Evolutionary conservation across 2,113 vertebrate species (phyloP), one percentile per base, ranked within the genome.

Genomic region (Sinocyclocheilus anophthalmus): DNA sequence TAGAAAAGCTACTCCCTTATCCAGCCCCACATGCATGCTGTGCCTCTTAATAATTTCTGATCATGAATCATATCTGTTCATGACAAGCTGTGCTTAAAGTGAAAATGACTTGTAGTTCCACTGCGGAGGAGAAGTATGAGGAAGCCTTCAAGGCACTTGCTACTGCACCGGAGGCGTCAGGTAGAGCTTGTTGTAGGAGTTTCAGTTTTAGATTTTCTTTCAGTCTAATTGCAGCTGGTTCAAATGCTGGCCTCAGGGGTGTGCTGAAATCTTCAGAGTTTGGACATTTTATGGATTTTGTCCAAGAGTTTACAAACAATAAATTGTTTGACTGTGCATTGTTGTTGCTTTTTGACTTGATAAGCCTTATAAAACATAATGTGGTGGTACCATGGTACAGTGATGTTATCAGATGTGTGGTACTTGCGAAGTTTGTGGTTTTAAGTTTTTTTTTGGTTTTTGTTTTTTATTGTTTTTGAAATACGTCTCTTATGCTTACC

Each of bases 101-200:
- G 50, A 82, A 24, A 48, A 86, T 77, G 59, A 84, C 7, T 24
- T 39, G 42, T 20, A 63, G 79, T 59, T 84, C 55, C 81, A 53
- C 65, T n/a, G 69, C n/a, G 61, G 39, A 81, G 45, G 55, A 83
- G 76, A 42, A 77, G 39, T 20, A 69, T 80, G 63, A 83, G n/a
- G 63, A 87, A 75, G 76, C n/a, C 69, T 86, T 84, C 33, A 26
- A 59, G 65, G 48, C 39, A n/a, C 39, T 63, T 48, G 63, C 42
- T 86, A 10, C n/a, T 13, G 75, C 72, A 61, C 81, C 76, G 75
- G 67, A 73, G 86, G 86, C 81, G 59, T 65, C 82, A 80, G 84
- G 83, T 75, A 70, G 72, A 48, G 84, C 57, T 50, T 65, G 39
- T 33, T 77, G 65, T 45, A n/a, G 13, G 82, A 69, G 69, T 72